Base-by-base conservation (phyloP, 2,113 vertebrate species). In the Erythrolamprus reginae region DNA sequence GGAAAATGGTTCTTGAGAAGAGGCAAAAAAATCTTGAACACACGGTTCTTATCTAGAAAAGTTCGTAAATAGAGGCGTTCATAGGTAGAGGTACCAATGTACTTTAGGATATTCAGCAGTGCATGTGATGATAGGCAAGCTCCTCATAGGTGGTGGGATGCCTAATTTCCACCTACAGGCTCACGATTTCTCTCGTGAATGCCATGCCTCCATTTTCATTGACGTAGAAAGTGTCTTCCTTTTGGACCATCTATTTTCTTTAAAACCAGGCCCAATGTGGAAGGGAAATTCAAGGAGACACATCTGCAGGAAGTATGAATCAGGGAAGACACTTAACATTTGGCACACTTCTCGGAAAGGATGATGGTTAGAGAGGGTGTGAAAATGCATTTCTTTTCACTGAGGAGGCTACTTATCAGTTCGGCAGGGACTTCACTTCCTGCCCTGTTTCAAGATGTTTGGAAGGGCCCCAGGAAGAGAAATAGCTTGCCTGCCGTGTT, bases 391-490 rank as follows among this genome's bases (percentile, higher is more conserved):
- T 77, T 42, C 17, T n/a, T 87, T 87, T 90, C 48, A 87, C 48
- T 82, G 77, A 90, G 84, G 47, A 48, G 42, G 65, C 51, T 82
- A 77, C 82, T 90, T 90, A 82, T 90, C 90, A 82, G 84, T 90
- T 70, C 28, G 56, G 61, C 52, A 38, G 65, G 65, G 52, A 82
- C 38, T 77, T 3, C 28, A 52, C 85, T 90, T 90, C 90, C 90
- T 90, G 87, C 87, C 85, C 90, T 87, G 48, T 90, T 86, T 90
- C 90, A 90, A 90, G 90, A 90, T 90, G 90, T 87, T 82, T 90
- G 85, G 84, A 90, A 90, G 84, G 52, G 84, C 77, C 23, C 89
- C 52, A 42, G 61, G 61, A 87, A 90, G 52, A 56, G 33, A 90
- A 85, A 23, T 82, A 77, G 17, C 17, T 38, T 21, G 26, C 90